Percentiles rank a stretch among this genome's conserved stretches.
phyloP scores from a whole-genome alignment of 2,113 vertebrate genomes.

The Rhinoderma darwinii region DNA sequence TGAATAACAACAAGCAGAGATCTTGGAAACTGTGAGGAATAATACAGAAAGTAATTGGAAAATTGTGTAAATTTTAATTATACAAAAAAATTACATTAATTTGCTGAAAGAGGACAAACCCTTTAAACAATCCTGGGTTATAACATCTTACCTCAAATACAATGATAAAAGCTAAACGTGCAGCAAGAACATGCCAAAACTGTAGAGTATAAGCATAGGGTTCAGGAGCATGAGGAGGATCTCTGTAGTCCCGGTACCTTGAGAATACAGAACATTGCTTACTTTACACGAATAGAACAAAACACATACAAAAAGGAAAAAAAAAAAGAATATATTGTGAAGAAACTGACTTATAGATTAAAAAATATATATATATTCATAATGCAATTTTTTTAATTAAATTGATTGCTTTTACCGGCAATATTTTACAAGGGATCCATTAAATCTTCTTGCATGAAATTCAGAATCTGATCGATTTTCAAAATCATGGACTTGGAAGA shows the following conservation, averaged over 20 bases:
- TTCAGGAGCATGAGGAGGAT: constrained; percentile 82
- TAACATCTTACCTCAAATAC: constrained; percentile 88
- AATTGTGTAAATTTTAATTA: no score
- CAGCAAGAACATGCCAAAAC: constrained; percentile 96
- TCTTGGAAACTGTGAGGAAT: no score
- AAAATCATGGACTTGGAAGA: constrained; percentile 88
- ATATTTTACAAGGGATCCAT: constrained; percentile 82
- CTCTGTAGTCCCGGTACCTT: constrained; percentile 93
- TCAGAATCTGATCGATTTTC: constrained; percentile 84
- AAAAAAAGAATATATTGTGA: not conserved
- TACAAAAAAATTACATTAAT: no score
- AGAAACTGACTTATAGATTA: not conserved
- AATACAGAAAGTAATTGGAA: no score
- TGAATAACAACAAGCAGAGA: no score
- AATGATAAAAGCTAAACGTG: constrained; percentile 92
- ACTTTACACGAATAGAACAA: not conserved
- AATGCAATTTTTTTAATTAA: not conserved
- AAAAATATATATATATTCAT: not conserved
- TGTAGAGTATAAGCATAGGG: constrained; percentile 91
- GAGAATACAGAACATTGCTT: constrained; percentile 47
- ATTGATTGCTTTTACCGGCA: constrained; percentile 78
- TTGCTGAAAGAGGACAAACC: no score
- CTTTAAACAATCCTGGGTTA: not conserved
- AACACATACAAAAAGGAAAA: not conserved
- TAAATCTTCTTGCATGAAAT: constrained; percentile 82